Evolutionary conservation across 2,797 vertebrate genomes (phyloP).

Genomic region (Parotocinclus haroldoi): DNA sequence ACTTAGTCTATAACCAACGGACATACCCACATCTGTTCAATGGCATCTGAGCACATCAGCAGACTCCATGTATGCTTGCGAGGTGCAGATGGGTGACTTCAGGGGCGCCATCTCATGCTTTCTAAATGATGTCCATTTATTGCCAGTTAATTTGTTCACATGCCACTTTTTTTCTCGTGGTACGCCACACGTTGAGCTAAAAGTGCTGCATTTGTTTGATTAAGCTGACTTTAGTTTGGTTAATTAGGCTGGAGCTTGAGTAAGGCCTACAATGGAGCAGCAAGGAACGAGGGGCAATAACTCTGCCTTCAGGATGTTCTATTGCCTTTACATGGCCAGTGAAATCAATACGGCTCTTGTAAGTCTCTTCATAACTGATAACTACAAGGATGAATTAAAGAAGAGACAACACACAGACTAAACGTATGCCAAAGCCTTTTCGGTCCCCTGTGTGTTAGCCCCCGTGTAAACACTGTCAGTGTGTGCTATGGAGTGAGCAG

Average conservation of each 20-base stretch:
- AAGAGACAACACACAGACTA: conserved; percentile 39
- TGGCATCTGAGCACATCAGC: conserved; percentile 41
- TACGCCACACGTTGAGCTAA: not conserved
- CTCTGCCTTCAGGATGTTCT: conserved; percentile 59
- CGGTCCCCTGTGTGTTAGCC: not conserved
- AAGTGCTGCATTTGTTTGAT: conserved; percentile 22
- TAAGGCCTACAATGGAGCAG: conserved; percentile 53
- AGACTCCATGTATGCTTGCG: not conserved
- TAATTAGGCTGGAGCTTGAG: conserved; percentile 56
- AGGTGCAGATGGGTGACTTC: conserved; percentile 31
- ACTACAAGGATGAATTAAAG: conserved; percentile 33
- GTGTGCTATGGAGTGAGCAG: conserved; percentile 4
- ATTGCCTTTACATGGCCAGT: conserved; percentile 56
- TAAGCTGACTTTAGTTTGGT: conserved; percentile 54
- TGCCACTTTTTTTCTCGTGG: conserved; percentile 4
- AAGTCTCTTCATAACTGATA: conserved; percentile 65
- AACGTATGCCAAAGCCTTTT: not conserved
- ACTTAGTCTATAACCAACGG: conserved; percentile 4
- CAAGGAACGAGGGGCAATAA: conserved; percentile 56
- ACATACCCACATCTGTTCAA: conserved; percentile 34
- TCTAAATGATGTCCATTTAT: conserved; percentile 29
- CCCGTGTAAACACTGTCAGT: not conserved
- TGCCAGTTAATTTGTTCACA: conserved; percentile 19
- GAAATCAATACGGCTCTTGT: conserved; percentile 68
- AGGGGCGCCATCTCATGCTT: conserved; percentile 26